A percentile compares a stretch with the other conserved stretches of the same genome.
Evolutionary conservation across 2,113 vertebrate species (phyloP).

Genomic region (Meriones unguiculatus): DNA sequence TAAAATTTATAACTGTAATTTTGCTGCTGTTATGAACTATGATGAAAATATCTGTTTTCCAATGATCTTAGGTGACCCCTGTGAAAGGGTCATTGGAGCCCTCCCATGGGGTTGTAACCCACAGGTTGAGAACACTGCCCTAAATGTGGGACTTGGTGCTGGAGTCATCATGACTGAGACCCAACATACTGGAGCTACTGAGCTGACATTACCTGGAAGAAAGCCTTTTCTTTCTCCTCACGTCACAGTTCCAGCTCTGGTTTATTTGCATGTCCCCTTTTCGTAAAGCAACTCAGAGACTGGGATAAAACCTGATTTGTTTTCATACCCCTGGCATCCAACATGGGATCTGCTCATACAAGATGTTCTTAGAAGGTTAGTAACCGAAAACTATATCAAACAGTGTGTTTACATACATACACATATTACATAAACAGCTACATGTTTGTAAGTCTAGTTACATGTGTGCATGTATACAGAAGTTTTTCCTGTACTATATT

Average conservation of each 20-base stretch:
- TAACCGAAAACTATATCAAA: background rate
- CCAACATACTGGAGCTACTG: background rate
- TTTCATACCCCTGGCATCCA: background rate
- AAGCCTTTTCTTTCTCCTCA: background rate
- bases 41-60: background rate
- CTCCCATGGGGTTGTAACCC: background rate
- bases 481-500: background rate
- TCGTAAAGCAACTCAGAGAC: background rate
- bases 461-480: background rate
- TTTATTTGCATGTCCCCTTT: background rate
- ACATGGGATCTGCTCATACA: background rate
- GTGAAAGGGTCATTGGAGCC: background rate
- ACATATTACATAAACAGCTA: background rate
- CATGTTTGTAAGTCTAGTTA: background rate
- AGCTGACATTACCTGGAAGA: background rate
- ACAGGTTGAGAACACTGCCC: background rate
- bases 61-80: background rate
- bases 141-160: accelerated
- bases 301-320: background rate
- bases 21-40: background rate
- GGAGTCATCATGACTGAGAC: accelerated
- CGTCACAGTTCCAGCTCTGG: background rate
- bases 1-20: background rate
- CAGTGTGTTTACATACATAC: background rate
- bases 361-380: background rate